Percentiles rank a stretch among this genome's conserved stretches.
Evolutionary conservation across 53 echinoderm and acorn worm species (phyloP).

Genomic region (Paracentrotus lividus): DNA sequence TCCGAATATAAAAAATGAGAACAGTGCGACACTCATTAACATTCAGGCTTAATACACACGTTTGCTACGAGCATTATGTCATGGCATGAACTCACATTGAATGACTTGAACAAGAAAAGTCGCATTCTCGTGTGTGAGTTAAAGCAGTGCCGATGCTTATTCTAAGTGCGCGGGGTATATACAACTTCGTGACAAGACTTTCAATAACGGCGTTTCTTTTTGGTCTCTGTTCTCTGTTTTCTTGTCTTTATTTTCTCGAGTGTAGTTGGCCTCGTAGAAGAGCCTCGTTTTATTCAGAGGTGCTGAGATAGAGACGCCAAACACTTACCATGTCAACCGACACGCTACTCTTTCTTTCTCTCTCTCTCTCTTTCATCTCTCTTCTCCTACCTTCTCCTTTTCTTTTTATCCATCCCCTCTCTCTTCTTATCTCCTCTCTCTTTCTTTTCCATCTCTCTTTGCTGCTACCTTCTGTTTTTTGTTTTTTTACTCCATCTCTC

Average conservation of each 20-base stretch:
- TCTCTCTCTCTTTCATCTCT: neutral
- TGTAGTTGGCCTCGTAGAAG: constrained; percentile 4
- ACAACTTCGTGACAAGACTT: constrained; percentile 23
- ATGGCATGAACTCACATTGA: neutral
- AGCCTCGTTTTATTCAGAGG: constrained; percentile 15
- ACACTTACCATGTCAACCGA: constrained; percentile 25
- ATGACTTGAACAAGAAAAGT: neutral
- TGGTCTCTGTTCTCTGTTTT: neutral
- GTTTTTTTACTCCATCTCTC: no score
- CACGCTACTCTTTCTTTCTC: neutral
- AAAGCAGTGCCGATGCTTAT: neutral
- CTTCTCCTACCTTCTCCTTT: neutral
- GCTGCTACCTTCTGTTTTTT: no score
- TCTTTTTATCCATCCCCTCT: neutral
- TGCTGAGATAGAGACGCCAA: constrained; percentile 30
- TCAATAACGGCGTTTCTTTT: neutral
- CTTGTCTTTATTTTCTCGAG: constrained; percentile 9
- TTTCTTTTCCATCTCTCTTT: neutral
- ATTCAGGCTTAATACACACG: neutral
- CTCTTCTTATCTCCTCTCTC: neutral
- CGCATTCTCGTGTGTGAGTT: neutral
- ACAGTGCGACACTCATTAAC: neutral
- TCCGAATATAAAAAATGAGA: neutral
- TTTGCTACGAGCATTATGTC: neutral
- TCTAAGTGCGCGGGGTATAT: neutral